Base-by-base conservation (phyloP, 1,140 invertebrate species). In the Neodiprion pinetum region DNA sequence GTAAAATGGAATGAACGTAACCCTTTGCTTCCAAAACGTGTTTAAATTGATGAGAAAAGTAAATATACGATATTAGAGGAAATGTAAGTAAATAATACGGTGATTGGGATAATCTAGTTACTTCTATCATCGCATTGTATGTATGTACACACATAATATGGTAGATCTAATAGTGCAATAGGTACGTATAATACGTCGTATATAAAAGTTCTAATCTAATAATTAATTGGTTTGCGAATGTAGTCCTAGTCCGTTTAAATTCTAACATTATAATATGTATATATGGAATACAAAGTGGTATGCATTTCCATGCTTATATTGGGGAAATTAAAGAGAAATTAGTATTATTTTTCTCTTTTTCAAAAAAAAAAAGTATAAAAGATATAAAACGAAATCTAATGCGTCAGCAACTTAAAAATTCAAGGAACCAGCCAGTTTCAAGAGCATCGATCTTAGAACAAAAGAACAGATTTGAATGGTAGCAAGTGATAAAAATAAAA, bases 1-100 rank as follows among this genome's bases (percentile, higher is more conserved):
- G 9, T 53, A 61, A 65, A 67, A 28, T 53, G 12, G 5, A 40
- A 4, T 40, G 28, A 40, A 40, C 28, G 5, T 40, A 40, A 40
- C 28, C 5, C 28, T 40, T 50, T 70, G 49, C 61, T 77, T 75
- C 12, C 28, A 70, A 70, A 17, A 17, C 70, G 78, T 80, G 77
- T 87, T 86, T 73, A 87, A 85, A 83, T 79, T 74, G 75, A 85
- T 86, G 76, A 87, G 87, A 84, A 72, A 75, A 86, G 83, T 87
- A 86, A 86, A 87, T 86, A 79, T 83, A 85, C 82, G 83, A 85
- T 86, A 87, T 40, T 40, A 61, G 8, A 40, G 53, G n/a, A 17
- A 17, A 61, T 3, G n/a, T 61, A 61, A 61, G n/a, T 61, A 14
- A 61, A 61, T 7, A 61, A 61, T 61, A 61, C 9, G n/a, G 53